These are phyloP conservation scores for Chloroceryle aenea DNA, from an alignment of 2,113 vertebrate species.

Conservation along the genomic window DNA sequence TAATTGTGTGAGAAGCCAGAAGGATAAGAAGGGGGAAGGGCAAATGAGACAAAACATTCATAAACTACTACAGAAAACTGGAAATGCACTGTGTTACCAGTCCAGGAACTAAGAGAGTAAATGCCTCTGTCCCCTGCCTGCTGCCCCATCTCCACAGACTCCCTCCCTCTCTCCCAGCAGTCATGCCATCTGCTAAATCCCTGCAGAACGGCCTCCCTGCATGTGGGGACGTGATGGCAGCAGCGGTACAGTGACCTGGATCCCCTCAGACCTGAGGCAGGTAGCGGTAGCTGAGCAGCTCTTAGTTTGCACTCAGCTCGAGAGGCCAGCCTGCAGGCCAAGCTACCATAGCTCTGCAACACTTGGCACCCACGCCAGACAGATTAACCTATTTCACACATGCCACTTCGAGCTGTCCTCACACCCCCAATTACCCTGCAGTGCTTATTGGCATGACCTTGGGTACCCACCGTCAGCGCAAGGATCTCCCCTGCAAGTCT, in stretches of 20 bases:
- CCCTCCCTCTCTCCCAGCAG: background rate
- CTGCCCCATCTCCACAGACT: background rate
- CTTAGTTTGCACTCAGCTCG: accelerated
- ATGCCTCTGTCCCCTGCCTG: background rate
- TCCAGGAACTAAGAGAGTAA: background rate
- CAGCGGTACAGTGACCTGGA: background rate
- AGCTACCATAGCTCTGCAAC: background rate
- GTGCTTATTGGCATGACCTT: background rate
- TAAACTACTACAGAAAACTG: background rate
- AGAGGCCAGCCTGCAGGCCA: background rate
- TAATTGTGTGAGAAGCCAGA: slow-evolving; percentile 67
- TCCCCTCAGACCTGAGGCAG: background rate
- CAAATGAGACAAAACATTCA: background rate
- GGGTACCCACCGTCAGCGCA: background rate
- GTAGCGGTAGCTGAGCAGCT: background rate
- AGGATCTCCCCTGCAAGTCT: background rate
- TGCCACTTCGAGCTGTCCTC: background rate
- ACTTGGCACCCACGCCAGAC: background rate
- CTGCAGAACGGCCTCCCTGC: background rate
- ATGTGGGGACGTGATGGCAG: accelerated
- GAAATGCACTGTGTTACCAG: background rate
- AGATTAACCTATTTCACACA: background rate
- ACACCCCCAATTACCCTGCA: background rate
- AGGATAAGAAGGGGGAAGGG: slow-evolving; percentile 66
- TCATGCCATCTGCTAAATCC: background rate